Conservation (phyloP, 2,113 vertebrate genomes). For the Rattus norvegicus region GRCr8 NC_086038.1:10318001-10318500, state of each 20-base stretch:
- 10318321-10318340: not conserved
- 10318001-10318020: too few relatives aligned
- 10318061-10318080: too few relatives aligned
- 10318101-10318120: not conserved
- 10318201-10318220: not conserved
- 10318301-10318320: not conserved
- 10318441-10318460: too few relatives aligned
- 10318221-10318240: not conserved
- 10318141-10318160: too few relatives aligned
- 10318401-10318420: too few relatives aligned
- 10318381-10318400: too few relatives aligned
- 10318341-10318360: not conserved
- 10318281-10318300: not conserved
- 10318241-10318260: not conserved
- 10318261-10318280: not conserved
- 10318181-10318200: not conserved
- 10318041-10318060: fast-evolving
- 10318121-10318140: not conserved
- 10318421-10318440: too few relatives aligned
- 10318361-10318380: too few relatives aligned
- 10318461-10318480: too few relatives aligned
- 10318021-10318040: not conserved
- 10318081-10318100: not conserved
- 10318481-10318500: too few relatives aligned
- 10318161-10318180: not conserved